These are phyloP conservation scores for Daktulosphaira vitifoliae DNA, from an alignment of 1,140 invertebrate genomes.

Conservation along the genomic window DNA sequence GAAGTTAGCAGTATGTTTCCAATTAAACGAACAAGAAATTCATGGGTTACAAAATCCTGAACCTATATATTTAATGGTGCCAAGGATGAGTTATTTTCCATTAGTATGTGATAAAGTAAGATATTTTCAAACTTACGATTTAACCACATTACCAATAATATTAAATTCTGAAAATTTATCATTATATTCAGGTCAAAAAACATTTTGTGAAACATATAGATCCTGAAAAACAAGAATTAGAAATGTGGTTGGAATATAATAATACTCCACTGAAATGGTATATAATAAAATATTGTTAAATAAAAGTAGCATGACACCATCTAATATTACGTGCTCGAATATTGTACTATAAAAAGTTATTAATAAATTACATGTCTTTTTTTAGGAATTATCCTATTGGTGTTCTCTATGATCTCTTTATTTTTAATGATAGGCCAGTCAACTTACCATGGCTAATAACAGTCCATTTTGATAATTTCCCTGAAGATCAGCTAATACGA, in stretches of 20 bases:
- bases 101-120: constrained; percentile 88
- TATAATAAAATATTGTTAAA: no score
- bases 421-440: constrained; percentile 51
- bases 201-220: constrained; percentile 78
- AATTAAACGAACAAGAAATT: constrained; percentile 77
- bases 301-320: no score
- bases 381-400: constrained; percentile 89
- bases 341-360: not conserved
- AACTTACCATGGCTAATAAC: constrained; percentile 82
- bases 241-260: constrained; percentile 94
- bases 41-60: constrained; percentile 79
- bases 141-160: not conserved
- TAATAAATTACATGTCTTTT: constrained; percentile 34
- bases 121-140: constrained; percentile 5
- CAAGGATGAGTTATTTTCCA: constrained; percentile 90
- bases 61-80: constrained; percentile 89
- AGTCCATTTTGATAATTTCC: constrained; percentile 90
- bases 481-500: constrained; percentile 66
- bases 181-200: constrained; percentile 64
- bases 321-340: no score
- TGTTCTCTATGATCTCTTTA: constrained; percentile 78
- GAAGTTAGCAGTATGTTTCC: constrained; percentile 83
- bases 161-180: constrained; percentile 27
- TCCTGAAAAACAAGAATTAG: constrained; percentile 69
- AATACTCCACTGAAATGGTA: constrained; percentile 84